These are phyloP conservation scores for Drosophila nikananu DNA, from an alignment of 1,140 invertebrate genomes.

Conservation along the genomic window DNA sequence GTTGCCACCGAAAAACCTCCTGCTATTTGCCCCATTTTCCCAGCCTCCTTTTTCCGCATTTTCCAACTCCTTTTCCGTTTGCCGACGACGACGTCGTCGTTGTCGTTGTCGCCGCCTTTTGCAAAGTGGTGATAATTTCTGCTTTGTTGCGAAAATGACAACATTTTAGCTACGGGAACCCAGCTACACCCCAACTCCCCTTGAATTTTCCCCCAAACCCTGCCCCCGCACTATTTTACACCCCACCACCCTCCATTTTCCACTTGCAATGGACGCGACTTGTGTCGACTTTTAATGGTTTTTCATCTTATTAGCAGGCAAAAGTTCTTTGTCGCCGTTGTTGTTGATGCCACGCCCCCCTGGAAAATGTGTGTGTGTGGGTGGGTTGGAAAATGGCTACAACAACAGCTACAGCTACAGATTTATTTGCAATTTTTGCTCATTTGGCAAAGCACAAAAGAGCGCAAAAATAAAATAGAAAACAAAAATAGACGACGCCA, in stretches of 20 bases:
- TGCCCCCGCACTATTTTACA: not conserved
- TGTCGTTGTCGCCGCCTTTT: constrained; percentile 68
- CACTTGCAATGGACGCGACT: constrained; percentile 73
- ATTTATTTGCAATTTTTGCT: constrained; percentile 84
- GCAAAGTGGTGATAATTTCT: constrained; percentile 84
- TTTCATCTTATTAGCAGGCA: constrained; percentile 83
- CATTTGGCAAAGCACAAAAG: constrained; percentile 65
- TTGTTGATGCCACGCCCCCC: constrained; percentile 32
- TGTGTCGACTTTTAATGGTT: constrained; percentile 80
- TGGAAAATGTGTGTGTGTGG: not conserved
- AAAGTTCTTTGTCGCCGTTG: constrained; percentile 79
- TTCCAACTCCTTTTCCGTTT: constrained; percentile 38
- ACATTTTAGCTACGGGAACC: constrained; percentile 71
- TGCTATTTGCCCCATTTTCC: not conserved
- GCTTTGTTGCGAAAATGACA: constrained; percentile 83
- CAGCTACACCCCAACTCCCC: too few relatives aligned
- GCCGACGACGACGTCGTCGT: constrained; percentile 30
- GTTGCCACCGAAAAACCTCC: constrained; percentile 22
- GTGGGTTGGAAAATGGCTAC: constrained; percentile 58
- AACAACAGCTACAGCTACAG: constrained; percentile 60
- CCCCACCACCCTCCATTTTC: constrained; percentile 3
- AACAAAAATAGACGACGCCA: constrained; percentile 51
- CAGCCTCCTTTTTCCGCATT: constrained; percentile 27
- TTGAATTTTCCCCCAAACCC: not conserved
- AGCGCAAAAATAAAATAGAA: constrained; percentile 10